These are phyloP conservation scores for Tonatia bakeri DNA, from an alignment of 2,113 vertebrate species.

Conservation along the genomic window DNA sequence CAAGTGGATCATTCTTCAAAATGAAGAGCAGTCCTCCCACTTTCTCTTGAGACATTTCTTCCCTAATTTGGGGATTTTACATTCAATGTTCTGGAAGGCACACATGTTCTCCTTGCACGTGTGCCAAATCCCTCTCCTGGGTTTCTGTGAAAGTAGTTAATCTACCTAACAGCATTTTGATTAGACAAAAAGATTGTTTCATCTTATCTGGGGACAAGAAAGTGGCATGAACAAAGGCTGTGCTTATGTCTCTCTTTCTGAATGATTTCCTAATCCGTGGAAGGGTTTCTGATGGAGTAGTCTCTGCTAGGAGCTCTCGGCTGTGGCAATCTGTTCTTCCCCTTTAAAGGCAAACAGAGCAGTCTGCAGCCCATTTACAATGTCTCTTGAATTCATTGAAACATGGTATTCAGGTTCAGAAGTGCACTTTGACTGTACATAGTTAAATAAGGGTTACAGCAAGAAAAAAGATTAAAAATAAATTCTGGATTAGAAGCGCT, in stretches of 20 bases:
- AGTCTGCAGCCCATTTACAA: not conserved
- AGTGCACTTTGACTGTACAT: not conserved
- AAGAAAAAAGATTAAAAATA: not conserved
- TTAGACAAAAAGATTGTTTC: slow-evolving; percentile 23
- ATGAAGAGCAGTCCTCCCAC: not conserved
- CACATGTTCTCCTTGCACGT: not conserved
- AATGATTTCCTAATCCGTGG: not conserved
- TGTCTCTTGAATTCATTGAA: not conserved
- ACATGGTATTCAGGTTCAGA: not conserved
- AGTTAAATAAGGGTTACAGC: not conserved
- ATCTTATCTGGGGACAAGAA: slow-evolving; percentile 10
- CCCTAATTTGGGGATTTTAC: not conserved
- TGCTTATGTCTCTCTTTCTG: not conserved
- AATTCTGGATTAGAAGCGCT: not conserved
- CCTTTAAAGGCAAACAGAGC: not conserved
- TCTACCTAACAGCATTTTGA: slow-evolving; percentile 33
- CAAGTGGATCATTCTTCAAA: not conserved
- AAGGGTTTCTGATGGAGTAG: not conserved
- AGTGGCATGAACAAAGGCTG: not conserved
- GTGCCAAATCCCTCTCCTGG: slow-evolving; percentile 35
- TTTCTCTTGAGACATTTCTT: not conserved
- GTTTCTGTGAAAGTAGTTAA: slow-evolving; percentile 23
- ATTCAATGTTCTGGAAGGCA: not conserved
- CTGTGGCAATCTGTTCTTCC: not conserved
- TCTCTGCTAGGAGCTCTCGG: not conserved